Evolutionary conservation across 2,888 invertebrate species (phyloP), one percentile per base, ranked within the genome.

Genomic region (Corbicula japonica): DNA sequence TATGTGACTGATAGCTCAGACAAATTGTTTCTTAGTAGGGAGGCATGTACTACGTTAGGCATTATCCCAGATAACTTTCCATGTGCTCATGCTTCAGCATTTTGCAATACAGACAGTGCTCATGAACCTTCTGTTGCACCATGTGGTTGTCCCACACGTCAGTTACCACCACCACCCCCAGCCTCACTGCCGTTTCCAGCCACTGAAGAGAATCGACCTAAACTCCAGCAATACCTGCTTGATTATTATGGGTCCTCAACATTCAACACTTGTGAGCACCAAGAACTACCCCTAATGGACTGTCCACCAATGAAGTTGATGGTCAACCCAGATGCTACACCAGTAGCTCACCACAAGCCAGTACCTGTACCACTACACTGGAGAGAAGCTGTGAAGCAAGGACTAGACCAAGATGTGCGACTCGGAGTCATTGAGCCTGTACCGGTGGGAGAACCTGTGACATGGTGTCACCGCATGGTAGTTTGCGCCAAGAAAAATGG

Each of bases 201-300:
- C 18, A 84, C 77, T 8, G 70, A 78, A 23, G 76, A 79, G n/a
- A 80, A 77, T 66, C 18, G 50, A 8, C 34, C 26, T 1, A 68
- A 75, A 21, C 75, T 87, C 3, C 61, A 79, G 50, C 23, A 71
- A 10, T 86, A 63, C 60, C 79, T 86, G 0, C 56, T 87, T 0
- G 70, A 88, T 23, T 41, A 72, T 41, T 88, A 86, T 69, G 76
- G 28, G 21, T 76, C 84, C 12, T 86, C 84, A 60, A 81, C 86
- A 10, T 88, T 88, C 62, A 88, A 89, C 73, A 76, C 70, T 0
- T 88, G 85, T 65, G 79, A 83, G 35, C 87, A 87, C 56, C 86
- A 89, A 41, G 62, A 76, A 4, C 66, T 84, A 18, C 79, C 73
- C 1, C 50, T 70, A 32, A 84, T 84, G 80, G 32, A 35, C 10